A percentile compares a stretch with the other conserved stretches of the same genome.
These are phyloP conservation scores for Parapristionchus giblindavisi DNA, from an alignment of 2,888 invertebrate genomes.

Conservation along the genomic window DNA sequence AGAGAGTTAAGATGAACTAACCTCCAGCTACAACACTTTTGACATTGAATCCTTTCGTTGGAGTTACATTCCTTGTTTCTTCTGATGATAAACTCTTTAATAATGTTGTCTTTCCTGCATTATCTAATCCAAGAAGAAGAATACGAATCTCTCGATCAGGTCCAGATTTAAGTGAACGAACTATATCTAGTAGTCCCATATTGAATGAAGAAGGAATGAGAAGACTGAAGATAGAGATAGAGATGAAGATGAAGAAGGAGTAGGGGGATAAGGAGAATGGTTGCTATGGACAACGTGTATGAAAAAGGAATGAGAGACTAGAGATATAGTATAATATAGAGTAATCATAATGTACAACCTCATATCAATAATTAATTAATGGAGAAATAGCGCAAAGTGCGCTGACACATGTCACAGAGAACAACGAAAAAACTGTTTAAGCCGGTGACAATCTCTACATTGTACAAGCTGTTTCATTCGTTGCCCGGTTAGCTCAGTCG, in stretches of 20 bases:
- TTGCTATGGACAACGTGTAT: slow-evolving; percentile 35
- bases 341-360: too few species aligned
- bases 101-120: slow-evolving; percentile 90
- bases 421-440: too few species aligned
- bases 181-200: slow-evolving; percentile 57
- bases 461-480: too few species aligned
- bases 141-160: slow-evolving; percentile 54
- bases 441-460: too few species aligned
- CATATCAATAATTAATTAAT: not conserved
- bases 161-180: slow-evolving; percentile 54
- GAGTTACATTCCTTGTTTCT: slow-evolving; percentile 90
- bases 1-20: not conserved
- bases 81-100: slow-evolving; percentile 93
- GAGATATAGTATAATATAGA: too few species aligned
- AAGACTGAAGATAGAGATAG: not conserved
- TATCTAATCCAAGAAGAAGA: slow-evolving; percentile 82
- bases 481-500: slow-evolving; percentile 39
- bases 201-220: not conserved
- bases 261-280: not conserved
- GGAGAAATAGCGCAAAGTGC: slow-evolving; percentile 22
- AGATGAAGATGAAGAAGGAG: slow-evolving; percentile 19
- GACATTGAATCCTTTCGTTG: slow-evolving; percentile 76
- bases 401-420: too few species aligned
- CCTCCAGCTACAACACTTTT: slow-evolving; percentile 53
- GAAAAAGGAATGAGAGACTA: not conserved